Evolutionary conservation across 35 echinoderm and acorn worm species (phyloP).

Genomic region (Patiria miniata): DNA sequence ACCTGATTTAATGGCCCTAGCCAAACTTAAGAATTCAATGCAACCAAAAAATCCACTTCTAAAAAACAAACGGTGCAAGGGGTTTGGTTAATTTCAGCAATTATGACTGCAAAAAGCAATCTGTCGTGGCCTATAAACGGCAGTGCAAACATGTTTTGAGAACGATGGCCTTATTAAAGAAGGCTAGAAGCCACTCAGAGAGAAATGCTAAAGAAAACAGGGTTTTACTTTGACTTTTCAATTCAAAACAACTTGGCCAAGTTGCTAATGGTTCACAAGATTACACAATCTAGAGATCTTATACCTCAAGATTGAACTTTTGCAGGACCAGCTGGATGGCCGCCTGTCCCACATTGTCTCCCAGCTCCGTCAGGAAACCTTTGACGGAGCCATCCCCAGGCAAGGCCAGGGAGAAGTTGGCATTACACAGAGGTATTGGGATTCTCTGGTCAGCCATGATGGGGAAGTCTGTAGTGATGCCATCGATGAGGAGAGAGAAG

Average conservation of each 20-base stretch:
- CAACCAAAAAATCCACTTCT: not conserved
- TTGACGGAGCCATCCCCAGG: constrained; percentile 1
- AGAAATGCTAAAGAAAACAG: too few relatives aligned
- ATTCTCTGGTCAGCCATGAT: not conserved
- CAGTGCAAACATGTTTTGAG: too few relatives aligned
- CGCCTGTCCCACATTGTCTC: constrained; percentile 7
- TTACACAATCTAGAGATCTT: too few relatives aligned
- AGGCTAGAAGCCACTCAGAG: too few relatives aligned
- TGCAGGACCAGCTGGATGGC: not conserved
- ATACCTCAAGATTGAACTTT: not conserved
- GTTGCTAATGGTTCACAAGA: too few relatives aligned
- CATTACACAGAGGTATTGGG: constrained; percentile 15
- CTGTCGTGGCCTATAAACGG: too few relatives aligned
- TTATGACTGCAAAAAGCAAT: too few relatives aligned
- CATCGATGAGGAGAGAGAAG: not conserved
- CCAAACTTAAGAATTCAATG: not conserved
- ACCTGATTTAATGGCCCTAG: not conserved
- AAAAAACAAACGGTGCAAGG: too few relatives aligned
- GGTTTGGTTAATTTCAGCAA: too few relatives aligned
- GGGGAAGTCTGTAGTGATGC: not conserved
- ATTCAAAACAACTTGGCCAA: too few relatives aligned
- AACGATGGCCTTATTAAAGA: too few relatives aligned
- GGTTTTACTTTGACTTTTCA: too few relatives aligned
- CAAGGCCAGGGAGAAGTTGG: constrained; percentile 6
- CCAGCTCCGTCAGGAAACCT: constrained; percentile 14